Base-by-base conservation (phyloP, 2,888 invertebrate species). In the Trichopria drosophilae region DNA sequence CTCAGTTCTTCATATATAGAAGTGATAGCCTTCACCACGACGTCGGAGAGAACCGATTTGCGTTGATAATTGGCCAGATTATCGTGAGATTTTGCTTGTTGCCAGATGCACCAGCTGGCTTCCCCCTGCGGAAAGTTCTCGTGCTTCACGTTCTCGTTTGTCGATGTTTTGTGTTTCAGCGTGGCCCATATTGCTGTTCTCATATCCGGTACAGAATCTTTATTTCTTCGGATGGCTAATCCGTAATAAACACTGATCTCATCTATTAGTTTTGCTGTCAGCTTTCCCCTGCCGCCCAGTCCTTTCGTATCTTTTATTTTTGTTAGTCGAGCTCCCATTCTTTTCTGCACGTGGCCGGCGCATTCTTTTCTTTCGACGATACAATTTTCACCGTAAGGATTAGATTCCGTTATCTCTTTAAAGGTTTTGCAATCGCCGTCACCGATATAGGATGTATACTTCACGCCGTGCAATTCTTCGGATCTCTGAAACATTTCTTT, bases 191-290 rank as follows among this genome's bases (percentile, higher is more conserved):
- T n/a, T n/a, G n/a, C n/a, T n/a, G n/a, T n/a, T n/a, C n/a, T n/a
- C n/a, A n/a, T n/a, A n/a, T n/a, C n/a, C n/a, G n/a, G n/a, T n/a
- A n/a, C n/a, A n/a, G n/a, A 46, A 28, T 55, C 23, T 22, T 45
- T 22, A 37, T 64, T 59, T 18, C 58, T 47, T 19, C 62, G 53
- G 19, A 67, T 64, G 3, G 62, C 67, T 22, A 59, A 34, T 9
- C 63, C 64, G 50, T 65, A 66, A 46, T n/a, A 66, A 26, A 44
- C 26, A 13, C 26, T 43, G 19, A 54, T 26, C 24, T 52, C 40
- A 26, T 52, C 43, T 10, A 52, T 56, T 4, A 53, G 6, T 39
- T 50, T 53, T 4, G 36, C 49, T 16, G 53, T 56, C 3, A 56
- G 26, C 34, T 52, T 53, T 6, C 55, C 50, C 53, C 51, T 51